phyloP scores from a whole-genome alignment of 2,888 invertebrate species.

The Phrixothrix hirtus region DNA sequence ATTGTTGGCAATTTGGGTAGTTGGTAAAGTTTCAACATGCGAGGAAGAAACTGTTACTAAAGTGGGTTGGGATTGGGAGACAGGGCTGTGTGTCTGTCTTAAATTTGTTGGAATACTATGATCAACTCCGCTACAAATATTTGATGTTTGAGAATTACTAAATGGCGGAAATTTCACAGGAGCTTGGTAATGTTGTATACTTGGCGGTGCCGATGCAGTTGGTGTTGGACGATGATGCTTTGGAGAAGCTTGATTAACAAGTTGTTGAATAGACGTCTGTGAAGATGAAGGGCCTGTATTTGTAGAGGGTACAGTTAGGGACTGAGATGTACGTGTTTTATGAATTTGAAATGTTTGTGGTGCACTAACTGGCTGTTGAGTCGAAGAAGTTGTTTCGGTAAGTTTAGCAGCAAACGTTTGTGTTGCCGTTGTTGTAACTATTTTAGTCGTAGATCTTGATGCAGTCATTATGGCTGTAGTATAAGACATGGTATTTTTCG shows the following conservation, averaged over 20 bases:
- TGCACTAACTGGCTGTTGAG: constrained; percentile 34
- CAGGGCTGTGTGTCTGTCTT: constrained; percentile 28
- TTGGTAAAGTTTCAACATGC: constrained; percentile 32
- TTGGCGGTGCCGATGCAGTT: constrained; percentile 54
- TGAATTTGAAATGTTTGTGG: constrained; percentile 30
- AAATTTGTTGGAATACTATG: constrained; percentile 34
- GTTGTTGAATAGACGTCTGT: constrained; percentile 23
- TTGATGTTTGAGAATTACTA: constrained; percentile 15
- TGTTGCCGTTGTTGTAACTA: constrained; percentile 55
- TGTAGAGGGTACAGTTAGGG: constrained; percentile 34
- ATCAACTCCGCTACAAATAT: constrained; percentile 12
- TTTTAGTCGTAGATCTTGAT: constrained; percentile 40
- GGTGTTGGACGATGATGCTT: constrained; percentile 50
- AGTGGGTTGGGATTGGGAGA: constrained; percentile 40
- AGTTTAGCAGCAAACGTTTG: constrained; percentile 77
- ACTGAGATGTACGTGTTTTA: constrained; percentile 30
- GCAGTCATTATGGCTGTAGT: constrained; percentile 62
- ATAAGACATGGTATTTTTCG: constrained; percentile 63
- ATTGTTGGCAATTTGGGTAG: constrained; percentile 38
- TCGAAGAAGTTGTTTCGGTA: constrained; percentile 59
- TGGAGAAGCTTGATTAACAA: constrained; percentile 46
- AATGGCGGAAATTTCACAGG: constrained; percentile 39
- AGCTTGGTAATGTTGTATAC: constrained; percentile 52
- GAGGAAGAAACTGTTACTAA: constrained; percentile 38
- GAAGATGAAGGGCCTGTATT: constrained; percentile 47